phyloP scores from a whole-genome alignment of 2,888 invertebrate genomes.

The Ferrisia virgata region DNA sequence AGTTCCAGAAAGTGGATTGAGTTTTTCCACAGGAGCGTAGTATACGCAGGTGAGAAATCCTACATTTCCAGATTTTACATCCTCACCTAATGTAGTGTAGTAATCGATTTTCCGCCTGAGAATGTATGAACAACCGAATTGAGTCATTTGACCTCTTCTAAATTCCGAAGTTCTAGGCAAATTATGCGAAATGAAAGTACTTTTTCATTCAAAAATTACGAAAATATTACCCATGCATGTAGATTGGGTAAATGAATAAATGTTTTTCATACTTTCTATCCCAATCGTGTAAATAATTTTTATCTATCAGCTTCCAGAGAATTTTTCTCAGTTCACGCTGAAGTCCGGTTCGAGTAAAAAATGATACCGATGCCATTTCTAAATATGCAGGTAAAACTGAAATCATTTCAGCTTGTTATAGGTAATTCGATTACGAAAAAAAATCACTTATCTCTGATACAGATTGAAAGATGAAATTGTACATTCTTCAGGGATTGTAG shows the following conservation, averaged over 20 bases:
- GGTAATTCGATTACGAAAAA: too few relatives aligned
- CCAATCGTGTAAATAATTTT: not conserved
- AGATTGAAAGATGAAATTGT: too few relatives aligned
- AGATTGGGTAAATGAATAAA: too few relatives aligned
- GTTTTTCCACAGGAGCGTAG: not conserved
- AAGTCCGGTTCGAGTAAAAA: not conserved
- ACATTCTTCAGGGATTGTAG: too few relatives aligned
- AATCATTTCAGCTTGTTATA: too few relatives aligned
- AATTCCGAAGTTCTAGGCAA: not conserved
- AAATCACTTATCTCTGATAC: too few relatives aligned
- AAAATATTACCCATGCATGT: too few relatives aligned
- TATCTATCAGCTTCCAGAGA: not conserved
- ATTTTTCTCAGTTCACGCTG: not conserved
- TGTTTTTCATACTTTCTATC: not conserved
- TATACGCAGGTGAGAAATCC: not conserved
- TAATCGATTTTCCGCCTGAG: not conserved
- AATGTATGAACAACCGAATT: not conserved
- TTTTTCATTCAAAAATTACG: too few relatives aligned
- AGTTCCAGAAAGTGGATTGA: not conserved
- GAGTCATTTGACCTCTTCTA: not conserved
- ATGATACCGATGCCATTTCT: not conserved
- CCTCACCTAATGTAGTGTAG: not conserved
- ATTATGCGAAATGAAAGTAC: too few relatives aligned
- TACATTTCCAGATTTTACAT: not conserved
- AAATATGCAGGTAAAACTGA: not conserved